These are phyloP conservation scores for Salticus scenicus DNA, from an alignment of 2,888 invertebrate genomes.

Conservation along the genomic window DNA sequence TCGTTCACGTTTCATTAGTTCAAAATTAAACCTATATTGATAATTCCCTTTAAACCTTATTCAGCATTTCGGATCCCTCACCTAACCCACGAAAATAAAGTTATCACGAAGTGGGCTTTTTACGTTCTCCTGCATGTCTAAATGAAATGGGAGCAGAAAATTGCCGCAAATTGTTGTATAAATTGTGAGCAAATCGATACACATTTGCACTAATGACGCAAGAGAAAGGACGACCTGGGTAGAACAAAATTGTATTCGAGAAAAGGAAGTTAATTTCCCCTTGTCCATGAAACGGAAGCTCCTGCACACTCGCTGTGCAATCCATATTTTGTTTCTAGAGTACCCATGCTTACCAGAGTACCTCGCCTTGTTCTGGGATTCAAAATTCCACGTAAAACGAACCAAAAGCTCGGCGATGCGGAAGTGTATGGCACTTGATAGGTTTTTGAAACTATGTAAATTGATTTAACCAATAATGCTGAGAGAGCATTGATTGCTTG, in stretches of 20 bases:
- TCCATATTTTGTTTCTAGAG: slow-evolving; percentile 1
- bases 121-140: neutral
- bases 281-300: neutral
- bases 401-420: too few species aligned
- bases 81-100: neutral
- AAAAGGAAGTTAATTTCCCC: slow-evolving; percentile 9
- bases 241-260: neutral
- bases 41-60: neutral
- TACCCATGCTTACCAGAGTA: neutral
- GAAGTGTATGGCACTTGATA: neutral
- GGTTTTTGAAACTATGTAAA: slow-evolving; percentile 2
- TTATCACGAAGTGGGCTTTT: neutral
- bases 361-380: neutral
- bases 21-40: too few species aligned
- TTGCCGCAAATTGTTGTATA: neutral
- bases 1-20: too few species aligned
- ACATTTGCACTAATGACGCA: slow-evolving; percentile 11
- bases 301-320: neutral
- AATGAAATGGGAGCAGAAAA: neutral
- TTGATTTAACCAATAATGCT: slow-evolving; percentile 9
- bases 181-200: neutral
- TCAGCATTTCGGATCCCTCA: neutral
- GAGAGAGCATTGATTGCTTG: neutral
- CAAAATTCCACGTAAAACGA: neutral
- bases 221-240: neutral